Base-by-base conservation (phyloP, 2,797 vertebrate species). In the Characodon lateralis region DNA sequence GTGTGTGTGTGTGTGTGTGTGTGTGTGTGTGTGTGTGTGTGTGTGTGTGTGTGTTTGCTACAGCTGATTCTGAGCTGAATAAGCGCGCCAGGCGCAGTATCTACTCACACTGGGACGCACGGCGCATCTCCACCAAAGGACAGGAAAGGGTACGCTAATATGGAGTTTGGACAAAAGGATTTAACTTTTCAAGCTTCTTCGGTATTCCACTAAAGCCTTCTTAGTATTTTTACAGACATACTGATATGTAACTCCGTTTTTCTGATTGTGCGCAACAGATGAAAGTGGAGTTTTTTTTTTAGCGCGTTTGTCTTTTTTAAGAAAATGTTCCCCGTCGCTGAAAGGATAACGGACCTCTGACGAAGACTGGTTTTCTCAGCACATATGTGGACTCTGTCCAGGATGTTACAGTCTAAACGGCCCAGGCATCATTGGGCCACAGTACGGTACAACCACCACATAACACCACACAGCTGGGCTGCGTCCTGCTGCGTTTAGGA, bases 371-470 rank as follows among this genome's bases (percentile, higher is more conserved):
- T 86, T 88, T 85, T 89, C 89, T 81, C 85, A 92, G 93, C 87
- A 88, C 91, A 73, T 92, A 91, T 93, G 93, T 91, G 89, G 94
- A 95, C 88, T 87, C 77, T 85, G 78, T 94, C 82, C 94, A 96
- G 92, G 94, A 96, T 96, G 96, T 92, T 95, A 93, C 91, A 93
- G 88, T 94, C 89, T 80, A 94, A 93, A 85, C 90, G 96, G 95
- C 95, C 95, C 96, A 93, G 93, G 92, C 90, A 92, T 91, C 90
- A 89, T 94, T 94, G 96, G 96, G 95, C 95, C 95, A 94, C 90
- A 72, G 93, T 90, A 65, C 90, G 87, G 85, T 91, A 88, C 70
- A 89, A 89, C 78, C 88, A 90, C 74, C 86, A 92, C 81, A 90
- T 92, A 93, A 93, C 92, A 88, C 89, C 94, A 90, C 93, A 93